A percentile compares a stretch with the other conserved stretches of the same genome.
Evolutionary conservation across 2,797 vertebrate species (phyloP).

Genomic region (Carduelis carduelis): DNA sequence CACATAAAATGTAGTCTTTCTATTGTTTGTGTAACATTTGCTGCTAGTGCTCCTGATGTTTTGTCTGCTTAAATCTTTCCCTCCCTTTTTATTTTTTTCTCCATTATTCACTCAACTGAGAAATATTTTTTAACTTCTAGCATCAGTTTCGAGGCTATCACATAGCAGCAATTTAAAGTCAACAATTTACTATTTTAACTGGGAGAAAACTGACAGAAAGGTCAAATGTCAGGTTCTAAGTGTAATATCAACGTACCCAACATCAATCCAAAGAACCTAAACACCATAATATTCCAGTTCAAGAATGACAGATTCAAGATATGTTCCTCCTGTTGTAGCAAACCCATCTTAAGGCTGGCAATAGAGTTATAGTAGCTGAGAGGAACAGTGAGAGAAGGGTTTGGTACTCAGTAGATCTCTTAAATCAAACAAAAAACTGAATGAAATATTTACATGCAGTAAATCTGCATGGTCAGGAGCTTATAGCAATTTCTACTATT

Average conservation of each 20-base stretch:
- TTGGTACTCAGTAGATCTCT: not conserved
- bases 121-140: not conserved
- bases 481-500: not conserved
- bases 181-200: not conserved
- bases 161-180: not conserved
- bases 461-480: not conserved
- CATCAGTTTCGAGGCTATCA: not conserved
- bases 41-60: not conserved
- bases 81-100: rapidly evolving
- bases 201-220: not conserved
- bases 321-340: not conserved
- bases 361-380: not conserved
- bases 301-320: not conserved
- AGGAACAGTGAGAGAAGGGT: rapidly evolving
- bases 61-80: not conserved
- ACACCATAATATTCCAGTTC: not conserved
- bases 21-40: not conserved
- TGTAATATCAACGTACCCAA: not conserved
- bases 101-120: not conserved
- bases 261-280: not conserved
- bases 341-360: not conserved
- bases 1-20: not conserved
- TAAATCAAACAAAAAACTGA: not conserved
- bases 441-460: not conserved
- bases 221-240: not conserved